Conservation (phyloP, 2,888 invertebrate species). For the Mechanitis messenoides region DNA sequence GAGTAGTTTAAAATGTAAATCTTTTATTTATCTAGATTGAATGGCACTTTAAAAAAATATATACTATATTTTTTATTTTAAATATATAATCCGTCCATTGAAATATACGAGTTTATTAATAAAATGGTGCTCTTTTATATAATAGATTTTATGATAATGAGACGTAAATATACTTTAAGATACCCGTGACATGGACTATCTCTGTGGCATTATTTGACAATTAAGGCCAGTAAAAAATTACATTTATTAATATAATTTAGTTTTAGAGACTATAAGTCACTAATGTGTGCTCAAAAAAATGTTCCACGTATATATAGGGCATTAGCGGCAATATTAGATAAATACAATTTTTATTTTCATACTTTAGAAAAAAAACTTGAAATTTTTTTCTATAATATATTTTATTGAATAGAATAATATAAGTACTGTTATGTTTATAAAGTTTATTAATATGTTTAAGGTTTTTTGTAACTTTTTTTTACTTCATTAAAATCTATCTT, state of each 20-base stretch:
- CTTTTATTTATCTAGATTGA: too few relatives aligned
- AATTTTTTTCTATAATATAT: constrained; percentile 30
- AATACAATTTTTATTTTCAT: constrained; percentile 24
- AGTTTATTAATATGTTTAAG: constrained; percentile 43
- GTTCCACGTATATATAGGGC: constrained; percentile 48
- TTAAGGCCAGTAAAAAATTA: constrained; percentile 35
- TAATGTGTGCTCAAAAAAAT: constrained; percentile 35
- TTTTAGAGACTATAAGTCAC: constrained; percentile 11
- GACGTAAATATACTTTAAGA: background rate
- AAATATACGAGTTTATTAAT: too few relatives aligned
- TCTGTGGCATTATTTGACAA: constrained; percentile 30
- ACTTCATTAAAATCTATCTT: constrained; percentile 11
- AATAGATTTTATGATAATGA: background rate
- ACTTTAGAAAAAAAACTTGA: constrained; percentile 23
- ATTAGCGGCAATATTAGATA: constrained; percentile 59
- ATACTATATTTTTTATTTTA: too few relatives aligned
- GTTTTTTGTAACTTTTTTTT: constrained; percentile 14
- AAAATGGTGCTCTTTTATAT: background rate
- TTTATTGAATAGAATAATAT: constrained; percentile 24
- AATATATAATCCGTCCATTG: too few relatives aligned
- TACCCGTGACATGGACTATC: constrained; percentile 1
- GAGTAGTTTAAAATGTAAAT: too few relatives aligned
- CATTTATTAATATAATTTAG: constrained; percentile 23
- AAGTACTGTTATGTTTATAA: constrained; percentile 56
- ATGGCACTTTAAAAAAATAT: too few relatives aligned